phyloP scores from a whole-genome alignment of 2,113 vertebrate species.

The Dinomys branickii region DNA sequence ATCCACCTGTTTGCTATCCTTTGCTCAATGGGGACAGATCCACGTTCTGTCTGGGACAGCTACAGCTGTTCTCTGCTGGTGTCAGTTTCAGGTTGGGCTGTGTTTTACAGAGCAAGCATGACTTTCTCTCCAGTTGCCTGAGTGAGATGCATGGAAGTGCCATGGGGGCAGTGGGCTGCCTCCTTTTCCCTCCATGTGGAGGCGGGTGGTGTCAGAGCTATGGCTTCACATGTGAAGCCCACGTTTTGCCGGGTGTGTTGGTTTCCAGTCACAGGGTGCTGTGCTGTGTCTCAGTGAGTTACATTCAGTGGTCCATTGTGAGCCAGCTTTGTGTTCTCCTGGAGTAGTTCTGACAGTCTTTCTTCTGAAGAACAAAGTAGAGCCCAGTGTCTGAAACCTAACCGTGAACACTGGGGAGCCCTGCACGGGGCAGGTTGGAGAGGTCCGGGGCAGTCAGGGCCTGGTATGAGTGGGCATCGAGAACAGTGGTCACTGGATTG shows the following conservation, averaged over 20 bases:
- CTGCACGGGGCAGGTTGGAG: rapidly evolving
- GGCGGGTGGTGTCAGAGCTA: not conserved
- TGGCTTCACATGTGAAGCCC: not conserved
- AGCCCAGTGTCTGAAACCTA: not conserved
- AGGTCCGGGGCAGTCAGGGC: not conserved
- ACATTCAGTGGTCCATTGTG: not conserved
- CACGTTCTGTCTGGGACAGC: no score
- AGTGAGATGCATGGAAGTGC: not conserved
- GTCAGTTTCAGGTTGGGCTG: rapidly evolving
- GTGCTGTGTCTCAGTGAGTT: not conserved
- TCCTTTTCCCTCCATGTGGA: not conserved
- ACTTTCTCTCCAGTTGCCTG: not conserved
- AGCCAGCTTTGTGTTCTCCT: not conserved
- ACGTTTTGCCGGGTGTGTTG: not conserved
- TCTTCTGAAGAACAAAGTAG: not conserved
- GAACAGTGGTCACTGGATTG: not conserved
- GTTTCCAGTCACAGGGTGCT: not conserved
- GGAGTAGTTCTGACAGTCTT: not conserved
- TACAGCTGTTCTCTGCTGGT: not conserved
- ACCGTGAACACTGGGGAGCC: not conserved
- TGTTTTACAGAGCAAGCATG: not conserved
- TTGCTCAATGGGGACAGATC: not conserved
- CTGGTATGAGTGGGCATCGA: not conserved
- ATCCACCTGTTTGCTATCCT: not conserved
- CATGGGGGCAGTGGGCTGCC: not conserved